Conservation (phyloP, 23 tunicate genomes). For the Trididemnum miniatum region DNA sequence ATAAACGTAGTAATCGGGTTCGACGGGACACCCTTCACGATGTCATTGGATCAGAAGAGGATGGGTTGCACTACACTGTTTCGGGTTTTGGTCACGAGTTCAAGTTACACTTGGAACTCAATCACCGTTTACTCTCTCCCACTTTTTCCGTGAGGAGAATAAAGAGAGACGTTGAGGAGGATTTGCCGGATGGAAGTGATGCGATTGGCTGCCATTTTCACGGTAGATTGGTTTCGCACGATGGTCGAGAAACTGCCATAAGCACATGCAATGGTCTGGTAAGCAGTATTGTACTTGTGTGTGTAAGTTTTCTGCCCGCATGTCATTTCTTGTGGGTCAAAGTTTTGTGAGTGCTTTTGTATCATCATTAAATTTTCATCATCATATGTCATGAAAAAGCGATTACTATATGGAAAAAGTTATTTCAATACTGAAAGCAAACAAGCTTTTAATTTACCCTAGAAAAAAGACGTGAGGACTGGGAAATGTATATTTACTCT, state of each 20-base stretch:
- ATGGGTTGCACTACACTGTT: constrained; percentile 35
- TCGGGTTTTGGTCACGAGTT: constrained; percentile 47
- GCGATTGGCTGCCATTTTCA: constrained; percentile 69
- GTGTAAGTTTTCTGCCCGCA: too few relatives aligned
- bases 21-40: constrained; percentile 38
- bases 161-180: constrained; percentile 37
- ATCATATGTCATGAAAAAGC: too few relatives aligned
- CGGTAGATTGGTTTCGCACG: constrained; percentile 75
- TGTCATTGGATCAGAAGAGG: constrained; percentile 21
- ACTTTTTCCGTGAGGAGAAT: constrained; percentile 50
- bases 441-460: too few relatives aligned
- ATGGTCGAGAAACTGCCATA: constrained; percentile 41
- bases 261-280: constrained; percentile 89
- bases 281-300: too few relatives aligned
- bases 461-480: too few relatives aligned
- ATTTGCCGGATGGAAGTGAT: constrained; percentile 34
- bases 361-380: too few relatives aligned
- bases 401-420: too few relatives aligned
- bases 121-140: constrained; percentile 44
- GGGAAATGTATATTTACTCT: too few relatives aligned
- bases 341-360: too few relatives aligned
- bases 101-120: constrained; percentile 43
- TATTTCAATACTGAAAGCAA: too few relatives aligned
- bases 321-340: too few relatives aligned
- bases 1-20: constrained; percentile 28